Base-by-base conservation (phyloP, 2,888 invertebrate species). In the Thecocarcelia acutangulata region DNA sequence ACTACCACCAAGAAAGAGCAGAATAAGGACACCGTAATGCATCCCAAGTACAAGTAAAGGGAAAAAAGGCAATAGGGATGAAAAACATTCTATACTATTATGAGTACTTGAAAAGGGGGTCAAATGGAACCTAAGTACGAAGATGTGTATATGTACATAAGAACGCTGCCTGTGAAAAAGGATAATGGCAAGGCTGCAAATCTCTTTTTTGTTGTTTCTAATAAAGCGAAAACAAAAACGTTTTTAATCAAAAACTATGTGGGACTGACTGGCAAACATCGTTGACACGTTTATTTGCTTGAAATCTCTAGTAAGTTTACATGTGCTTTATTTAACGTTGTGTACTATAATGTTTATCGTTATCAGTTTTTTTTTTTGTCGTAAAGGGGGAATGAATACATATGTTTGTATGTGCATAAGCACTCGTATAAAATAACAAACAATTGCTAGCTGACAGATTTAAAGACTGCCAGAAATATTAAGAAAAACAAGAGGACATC, bases 21-120 rank as follows among this genome's bases (percentile, higher is more conserved):
- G 13, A 12, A 56, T 61, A 50, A 17, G 9, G 40, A 59, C 13
- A 33, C 15, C 48, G 28, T 40, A 75, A 50, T 75, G 56, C 66
- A 56, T 42, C 42, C 63, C 54, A 54, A 54, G 19, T 46, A 61
- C 37, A 19, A 21, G 33, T 3, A 40, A 50, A 70, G 15, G 19
- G 33, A 40, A 28, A 46, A 12, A 4, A 58, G 1, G 9, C 12
- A 66, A 61, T 56, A 75, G 80, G 76, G 80, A 81, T 76, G 80
- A 80, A 59, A 42, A 33, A n/a, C n/a, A 9, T 48, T 40, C 8
- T 13, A 48, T 19, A 50, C 11, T 48, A 73, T 28, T 28, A 56
- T 24, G n/a, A n/a, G 17, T 13, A 44, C 15, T 46, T 15, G 3
- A 46, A 46, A 6, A 46, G 68, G 70, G 59, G 80, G 75, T 44